These are phyloP conservation scores for Xanthia icteritia DNA, from an alignment of 2,888 invertebrate species.

Conservation along the genomic window DNA sequence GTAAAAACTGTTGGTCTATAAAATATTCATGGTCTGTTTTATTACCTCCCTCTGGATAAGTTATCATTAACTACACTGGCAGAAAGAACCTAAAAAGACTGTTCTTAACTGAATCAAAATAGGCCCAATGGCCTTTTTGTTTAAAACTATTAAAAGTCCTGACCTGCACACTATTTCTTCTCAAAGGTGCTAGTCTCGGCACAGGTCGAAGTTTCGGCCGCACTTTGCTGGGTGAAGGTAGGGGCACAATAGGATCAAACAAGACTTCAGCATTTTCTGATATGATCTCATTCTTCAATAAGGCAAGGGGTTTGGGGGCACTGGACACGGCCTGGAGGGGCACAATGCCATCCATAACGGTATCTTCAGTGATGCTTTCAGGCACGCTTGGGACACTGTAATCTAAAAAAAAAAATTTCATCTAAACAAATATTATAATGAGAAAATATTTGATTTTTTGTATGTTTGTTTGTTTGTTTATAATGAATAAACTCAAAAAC, in stretches of 20 bases:
- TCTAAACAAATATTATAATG: too few relatives aligned
- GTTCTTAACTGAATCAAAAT: background rate
- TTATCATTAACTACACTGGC: background rate
- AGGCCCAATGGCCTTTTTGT: background rate
- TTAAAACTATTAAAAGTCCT: background rate
- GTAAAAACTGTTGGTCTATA: too few relatives aligned
- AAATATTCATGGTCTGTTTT: too few relatives aligned
- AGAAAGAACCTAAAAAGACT: background rate
- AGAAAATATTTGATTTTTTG: too few relatives aligned
- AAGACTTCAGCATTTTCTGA: constrained; percentile 86
- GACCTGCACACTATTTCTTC: constrained; percentile 92
- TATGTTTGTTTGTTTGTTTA: too few relatives aligned
- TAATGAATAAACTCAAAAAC: too few relatives aligned
- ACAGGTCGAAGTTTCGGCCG: constrained; percentile 92
- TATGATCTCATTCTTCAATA: constrained; percentile 85
- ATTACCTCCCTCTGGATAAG: background rate
- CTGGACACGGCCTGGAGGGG: constrained; percentile 77
- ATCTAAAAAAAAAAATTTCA: constrained; percentile 70
- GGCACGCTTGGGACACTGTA: constrained; percentile 81
- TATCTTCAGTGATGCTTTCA: constrained; percentile 77
- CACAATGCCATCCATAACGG: constrained; percentile 84
- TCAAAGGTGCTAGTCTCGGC: constrained; percentile 91
- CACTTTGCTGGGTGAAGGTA: constrained; percentile 91
- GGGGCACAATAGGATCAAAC: constrained; percentile 88
- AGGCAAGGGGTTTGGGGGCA: constrained; percentile 80